Conservation (phyloP, 2,888 invertebrate species). For the Lasioglossum malachurum region DNA sequence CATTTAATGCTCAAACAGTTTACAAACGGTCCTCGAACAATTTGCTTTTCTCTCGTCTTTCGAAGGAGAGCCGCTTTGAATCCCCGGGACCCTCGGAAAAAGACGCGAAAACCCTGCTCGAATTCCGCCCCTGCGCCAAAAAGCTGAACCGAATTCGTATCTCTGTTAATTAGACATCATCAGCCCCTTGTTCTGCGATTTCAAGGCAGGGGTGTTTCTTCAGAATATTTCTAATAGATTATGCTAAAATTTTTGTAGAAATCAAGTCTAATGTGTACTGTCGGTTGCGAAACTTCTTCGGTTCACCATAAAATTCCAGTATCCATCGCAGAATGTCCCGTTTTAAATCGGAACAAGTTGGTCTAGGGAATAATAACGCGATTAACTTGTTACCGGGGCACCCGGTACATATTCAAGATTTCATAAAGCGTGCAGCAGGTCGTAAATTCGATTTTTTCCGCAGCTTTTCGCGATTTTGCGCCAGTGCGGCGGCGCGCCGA, state of each 20-base stretch:
- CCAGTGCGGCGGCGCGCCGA: too few relatives aligned
- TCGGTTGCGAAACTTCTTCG: too few relatives aligned
- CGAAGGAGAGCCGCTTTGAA: background rate
- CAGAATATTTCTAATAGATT: too few relatives aligned
- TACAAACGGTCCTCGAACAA: slow-evolving; percentile 23
- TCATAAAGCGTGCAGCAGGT: background rate
- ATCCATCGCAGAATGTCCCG: background rate
- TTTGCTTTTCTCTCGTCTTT: slow-evolving; percentile 6
- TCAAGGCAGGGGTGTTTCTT: background rate
- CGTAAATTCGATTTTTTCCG: background rate
- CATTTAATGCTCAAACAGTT: slow-evolving; percentile 23
- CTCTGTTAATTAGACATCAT: background rate
- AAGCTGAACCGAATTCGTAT: background rate
- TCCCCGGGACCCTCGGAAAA: background rate
- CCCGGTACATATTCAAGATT: background rate
- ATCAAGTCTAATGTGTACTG: too few relatives aligned
- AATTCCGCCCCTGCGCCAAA: background rate
- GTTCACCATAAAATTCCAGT: background rate
- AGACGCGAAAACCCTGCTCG: background rate
- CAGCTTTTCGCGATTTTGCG: background rate
- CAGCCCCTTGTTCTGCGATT: background rate
- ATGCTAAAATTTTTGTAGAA: background rate
- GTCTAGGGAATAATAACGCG: background rate
- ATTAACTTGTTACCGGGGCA: background rate
- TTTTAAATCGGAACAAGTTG: background rate